Percentiles rank a stretch among this genome's conserved stretches.
Evolutionary conservation across 2,797 vertebrate species (phyloP).

Genomic region (Pantherophis vulpinus): DNA sequence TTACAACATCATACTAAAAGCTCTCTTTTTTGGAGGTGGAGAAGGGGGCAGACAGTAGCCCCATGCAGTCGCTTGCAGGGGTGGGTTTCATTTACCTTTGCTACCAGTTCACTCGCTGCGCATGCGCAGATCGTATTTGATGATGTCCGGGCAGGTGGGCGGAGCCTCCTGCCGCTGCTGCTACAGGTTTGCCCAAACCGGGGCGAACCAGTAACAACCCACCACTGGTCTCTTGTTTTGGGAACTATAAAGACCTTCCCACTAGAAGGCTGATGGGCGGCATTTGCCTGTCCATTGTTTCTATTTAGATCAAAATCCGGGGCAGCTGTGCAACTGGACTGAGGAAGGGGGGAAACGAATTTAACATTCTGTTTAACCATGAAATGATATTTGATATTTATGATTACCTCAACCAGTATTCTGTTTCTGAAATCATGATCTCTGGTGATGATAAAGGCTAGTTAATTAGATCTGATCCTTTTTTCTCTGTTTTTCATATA

Average conservation of each 20-base stretch:
- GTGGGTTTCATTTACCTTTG: too few relatives aligned
- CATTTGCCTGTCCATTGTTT: not conserved
- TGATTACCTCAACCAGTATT: not conserved
- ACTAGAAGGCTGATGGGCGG: not conserved
- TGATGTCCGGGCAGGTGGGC: too few relatives aligned
- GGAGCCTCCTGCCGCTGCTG: too few relatives aligned
- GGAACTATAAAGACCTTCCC: not conserved
- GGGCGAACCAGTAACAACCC: too few relatives aligned
- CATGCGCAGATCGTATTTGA: too few relatives aligned
- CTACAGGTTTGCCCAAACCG: fast-evolving
- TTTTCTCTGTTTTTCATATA: not conserved
- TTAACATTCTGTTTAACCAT: not conserved
- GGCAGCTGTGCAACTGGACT: not conserved
- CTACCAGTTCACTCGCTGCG: too few relatives aligned
- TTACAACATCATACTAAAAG: not conserved
- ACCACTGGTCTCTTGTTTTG: not conserved
- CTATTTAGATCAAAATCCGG: not conserved
- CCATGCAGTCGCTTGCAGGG: not conserved
- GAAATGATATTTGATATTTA: not conserved
- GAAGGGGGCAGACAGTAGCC: not conserved
- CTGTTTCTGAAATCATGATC: not conserved
- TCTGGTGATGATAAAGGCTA: not conserved
- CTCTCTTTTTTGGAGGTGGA: not conserved
- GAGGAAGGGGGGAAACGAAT: not conserved
- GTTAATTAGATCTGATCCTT: not conserved